phyloP scores from a whole-genome alignment of 1,140 invertebrate genomes.

The Neelides sp. region DNA sequence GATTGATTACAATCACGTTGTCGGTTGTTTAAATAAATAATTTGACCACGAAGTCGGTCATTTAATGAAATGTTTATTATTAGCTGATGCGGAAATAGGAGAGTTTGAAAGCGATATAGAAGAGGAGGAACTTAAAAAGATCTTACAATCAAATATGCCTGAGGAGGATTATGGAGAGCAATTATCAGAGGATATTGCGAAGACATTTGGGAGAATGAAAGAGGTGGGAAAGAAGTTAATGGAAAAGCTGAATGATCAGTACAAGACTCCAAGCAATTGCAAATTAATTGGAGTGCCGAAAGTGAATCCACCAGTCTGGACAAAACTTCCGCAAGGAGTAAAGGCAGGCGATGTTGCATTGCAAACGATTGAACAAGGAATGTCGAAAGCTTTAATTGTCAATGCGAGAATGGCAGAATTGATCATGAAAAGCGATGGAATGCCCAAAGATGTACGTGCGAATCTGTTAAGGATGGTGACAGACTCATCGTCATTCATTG shows the following conservation, averaged over 20 bases:
- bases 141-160: neutral
- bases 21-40: too few relatives aligned
- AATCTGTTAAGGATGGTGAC: neutral
- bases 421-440: neutral
- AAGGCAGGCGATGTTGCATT: neutral
- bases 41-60: too few relatives aligned
- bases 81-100: too few relatives aligned
- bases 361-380: slow-evolving; percentile 3
- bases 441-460: neutral
- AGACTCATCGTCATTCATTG: slow-evolving; percentile 2
- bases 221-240: slow-evolving; percentile 7
- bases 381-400: neutral
- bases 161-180: neutral
- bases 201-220: neutral
- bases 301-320: slow-evolving; percentile 16
- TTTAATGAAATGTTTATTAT: too few relatives aligned
- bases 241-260: neutral
- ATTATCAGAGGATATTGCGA: neutral
- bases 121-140: neutral
- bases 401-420: slow-evolving; percentile 5
- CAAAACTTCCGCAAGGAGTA: neutral
- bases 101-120: neutral
- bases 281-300: slow-evolving; percentile 6
- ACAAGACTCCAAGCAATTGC: slow-evolving; percentile 8
- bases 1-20: too few relatives aligned